Evolutionary conservation across 2,797 vertebrate species (phyloP).

Genomic region (Corythornis leucogaster): DNA sequence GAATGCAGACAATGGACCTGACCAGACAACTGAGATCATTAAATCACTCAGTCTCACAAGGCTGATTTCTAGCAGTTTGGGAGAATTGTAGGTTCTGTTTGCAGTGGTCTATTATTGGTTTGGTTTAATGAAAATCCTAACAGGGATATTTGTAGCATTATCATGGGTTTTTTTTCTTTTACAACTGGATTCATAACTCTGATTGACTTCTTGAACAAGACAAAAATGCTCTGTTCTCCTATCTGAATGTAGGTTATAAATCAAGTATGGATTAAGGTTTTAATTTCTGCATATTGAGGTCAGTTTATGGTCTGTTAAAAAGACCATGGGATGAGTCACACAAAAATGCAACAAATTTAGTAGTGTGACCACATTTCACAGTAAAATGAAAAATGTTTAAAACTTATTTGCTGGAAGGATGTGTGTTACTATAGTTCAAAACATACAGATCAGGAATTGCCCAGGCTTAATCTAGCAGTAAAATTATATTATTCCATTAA

Average conservation of each 20-base stretch:
- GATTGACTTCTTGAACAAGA: background rate
- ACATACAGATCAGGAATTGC: background rate
- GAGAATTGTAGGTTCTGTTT: background rate
- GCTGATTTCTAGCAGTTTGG: background rate
- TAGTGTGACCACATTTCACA: background rate
- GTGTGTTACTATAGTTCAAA: background rate
- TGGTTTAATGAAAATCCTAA: background rate
- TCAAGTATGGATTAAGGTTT: background rate
- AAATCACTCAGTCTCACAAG: background rate
- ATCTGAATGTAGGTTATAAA: background rate
- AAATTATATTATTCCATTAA: background rate
- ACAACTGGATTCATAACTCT: background rate
- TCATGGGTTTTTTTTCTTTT: background rate
- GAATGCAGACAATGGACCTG: background rate
- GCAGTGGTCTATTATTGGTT: background rate
- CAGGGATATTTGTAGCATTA: background rate
- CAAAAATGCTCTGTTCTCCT: background rate
- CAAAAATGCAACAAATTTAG: background rate
- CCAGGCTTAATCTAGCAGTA: background rate
- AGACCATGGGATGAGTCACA: background rate
- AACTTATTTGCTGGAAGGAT: background rate
- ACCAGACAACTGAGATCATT: background rate
- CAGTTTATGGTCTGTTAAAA: background rate
- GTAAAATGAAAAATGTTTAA: background rate
- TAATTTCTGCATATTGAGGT: background rate